A percentile compares a stretch with the other conserved stretches of the same genome.
Evolutionary conservation across 2,113 vertebrate genomes (phyloP).

Genomic region (Pseudolaguvia tuberculata): DNA sequence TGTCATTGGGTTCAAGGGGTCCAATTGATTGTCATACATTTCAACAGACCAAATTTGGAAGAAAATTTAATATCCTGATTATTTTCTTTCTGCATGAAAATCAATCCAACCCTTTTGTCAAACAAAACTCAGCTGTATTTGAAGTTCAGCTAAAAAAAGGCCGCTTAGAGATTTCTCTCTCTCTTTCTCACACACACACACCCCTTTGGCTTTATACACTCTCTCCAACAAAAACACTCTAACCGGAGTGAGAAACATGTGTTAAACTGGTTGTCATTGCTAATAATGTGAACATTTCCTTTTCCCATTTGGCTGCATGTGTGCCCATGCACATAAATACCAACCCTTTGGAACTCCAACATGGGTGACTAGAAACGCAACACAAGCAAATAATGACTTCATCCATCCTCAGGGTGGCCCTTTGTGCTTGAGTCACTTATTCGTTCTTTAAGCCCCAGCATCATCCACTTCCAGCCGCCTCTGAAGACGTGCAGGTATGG

Average conservation of each 20-base stretch:
- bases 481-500: conserved; percentile 24
- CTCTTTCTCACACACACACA: neutral
- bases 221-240: conserved; percentile 36
- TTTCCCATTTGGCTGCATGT: conserved; percentile 33
- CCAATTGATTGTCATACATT: conserved; percentile 39
- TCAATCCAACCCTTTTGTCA: conserved; percentile 9
- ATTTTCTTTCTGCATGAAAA: conserved; percentile 21
- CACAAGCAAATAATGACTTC: conserved; percentile 40
- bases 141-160: conserved; percentile 28
- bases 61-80: conserved; percentile 18
- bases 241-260: conserved; percentile 15
- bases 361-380: conserved; percentile 21
- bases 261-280: conserved; percentile 40
- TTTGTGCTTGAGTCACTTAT: conserved; percentile 17
- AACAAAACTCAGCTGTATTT: conserved; percentile 32
- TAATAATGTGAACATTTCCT: conserved; percentile 49
- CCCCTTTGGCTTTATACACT: neutral
- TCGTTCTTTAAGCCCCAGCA: conserved; percentile 24
- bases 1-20: neutral
- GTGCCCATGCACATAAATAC: conserved; percentile 42
- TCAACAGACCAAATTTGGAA: conserved; percentile 39
- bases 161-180: neutral
- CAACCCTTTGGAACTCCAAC: conserved; percentile 14
- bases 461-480: conserved; percentile 24
- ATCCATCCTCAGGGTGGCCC: conserved; percentile 37